Base-by-base conservation (phyloP, 2,113 vertebrate genomes). In the rabbit (Oryctolagus cuniculus) region DNA sequence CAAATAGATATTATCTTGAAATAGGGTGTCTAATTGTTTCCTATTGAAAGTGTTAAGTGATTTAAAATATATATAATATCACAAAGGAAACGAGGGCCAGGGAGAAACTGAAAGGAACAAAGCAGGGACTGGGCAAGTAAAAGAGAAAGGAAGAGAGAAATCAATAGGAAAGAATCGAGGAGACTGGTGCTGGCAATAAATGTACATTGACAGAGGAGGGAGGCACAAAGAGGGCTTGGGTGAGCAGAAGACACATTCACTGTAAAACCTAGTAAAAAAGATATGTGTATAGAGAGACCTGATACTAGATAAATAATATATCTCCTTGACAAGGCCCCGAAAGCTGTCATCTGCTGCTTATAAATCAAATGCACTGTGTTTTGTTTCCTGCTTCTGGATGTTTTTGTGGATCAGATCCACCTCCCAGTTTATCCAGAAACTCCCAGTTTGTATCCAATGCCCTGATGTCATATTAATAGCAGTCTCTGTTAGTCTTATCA, bases 141-240 rank as follows among this genome's bases (percentile, higher is more conserved):
- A 83, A 74, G 24, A 38, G 24, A n/a, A 61, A 66, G 6, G 25
- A 66, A 25, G 24, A n/a, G 34, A 94, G 67, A 73, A 2, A 10
- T 16, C 10, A 49, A 75, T 22, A 74, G 9, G 7, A 92, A 85
- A 36, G 15, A 61, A 34, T 2, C 53, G 7, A 69, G 34, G 38
- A 58, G 3, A 86, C 5, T 27, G 72, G 9, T 77, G 21, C 0
- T 1, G 12, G 9, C 10, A 24, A 55, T 38, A 38, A 27, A 22
- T 4, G 16, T 51, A 49, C 25, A 36, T 21, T 75, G 31, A 9
- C 55, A 81, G 29, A 66, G 2, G 22, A 69, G 7, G 27, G 12
- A 73, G 9, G 0, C 1, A 51, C 15, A 55, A 36, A 61, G 17
- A 70, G 9, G 9, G 63, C 10, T 58, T 0, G 0, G 9, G 15